Evolutionary conservation across 1,140 invertebrate species (phyloP).

Genomic region (Hyposmocoma kahamanoa): DNA sequence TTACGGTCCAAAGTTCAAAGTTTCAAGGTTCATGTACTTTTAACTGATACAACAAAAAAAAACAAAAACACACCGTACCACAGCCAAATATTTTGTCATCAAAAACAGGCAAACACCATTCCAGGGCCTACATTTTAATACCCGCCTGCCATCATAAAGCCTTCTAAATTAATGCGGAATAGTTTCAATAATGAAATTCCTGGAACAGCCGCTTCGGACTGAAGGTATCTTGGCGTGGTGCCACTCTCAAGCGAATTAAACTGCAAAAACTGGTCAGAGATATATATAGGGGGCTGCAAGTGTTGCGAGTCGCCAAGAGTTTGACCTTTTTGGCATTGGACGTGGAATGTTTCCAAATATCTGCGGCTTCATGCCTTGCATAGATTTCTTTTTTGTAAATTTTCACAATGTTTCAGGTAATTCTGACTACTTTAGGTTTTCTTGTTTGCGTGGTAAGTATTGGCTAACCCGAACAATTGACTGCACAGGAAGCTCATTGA

Average conservation of each 20-base stretch:
- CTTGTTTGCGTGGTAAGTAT: no score
- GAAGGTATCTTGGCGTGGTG: slow-evolving; percentile 36
- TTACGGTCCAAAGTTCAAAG: no score
- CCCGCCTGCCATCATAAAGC: neutral
- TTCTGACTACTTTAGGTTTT: no score
- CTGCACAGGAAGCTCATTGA: no score
- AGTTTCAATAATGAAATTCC: slow-evolving; percentile 56
- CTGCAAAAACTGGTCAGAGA: slow-evolving; percentile 30
- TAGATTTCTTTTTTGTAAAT: no score
- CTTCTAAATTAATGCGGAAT: slow-evolving; percentile 22
- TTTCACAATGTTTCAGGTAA: no score
- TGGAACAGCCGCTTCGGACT: slow-evolving; percentile 21
- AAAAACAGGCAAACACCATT: neutral
- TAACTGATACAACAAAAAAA: no score
- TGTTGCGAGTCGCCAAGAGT: neutral
- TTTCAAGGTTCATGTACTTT: no score
- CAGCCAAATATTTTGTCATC: neutral
- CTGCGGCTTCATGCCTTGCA: no score
- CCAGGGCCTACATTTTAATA: neutral
- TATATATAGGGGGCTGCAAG: slow-evolving; percentile 22
- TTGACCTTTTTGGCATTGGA: neutral
- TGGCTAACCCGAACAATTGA: no score
- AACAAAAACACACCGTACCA: neutral
- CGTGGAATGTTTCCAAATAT: no score
- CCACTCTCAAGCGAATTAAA: slow-evolving; percentile 41